Evolutionary conservation across 2,797 vertebrate genomes (phyloP), one percentile per base, ranked within the genome.

Genomic region (Zenarchopterus dispar): DNA sequence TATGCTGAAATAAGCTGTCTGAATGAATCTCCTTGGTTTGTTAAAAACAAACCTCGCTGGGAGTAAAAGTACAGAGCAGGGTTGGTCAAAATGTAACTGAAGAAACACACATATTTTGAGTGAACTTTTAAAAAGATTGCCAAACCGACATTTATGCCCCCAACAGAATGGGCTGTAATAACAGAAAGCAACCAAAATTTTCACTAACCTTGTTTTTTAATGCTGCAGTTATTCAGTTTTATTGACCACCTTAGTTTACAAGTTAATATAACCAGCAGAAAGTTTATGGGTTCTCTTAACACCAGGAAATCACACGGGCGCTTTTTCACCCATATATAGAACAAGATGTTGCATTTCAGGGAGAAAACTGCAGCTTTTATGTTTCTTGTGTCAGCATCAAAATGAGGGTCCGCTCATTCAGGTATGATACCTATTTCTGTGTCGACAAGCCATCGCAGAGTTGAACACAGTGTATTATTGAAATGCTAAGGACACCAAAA

Each of bases 321-420:
- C 13, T 54, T 56, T 18, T n/a, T 18, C 17, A 43, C 2, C 23
- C 33, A 24, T 8, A n/a, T 17, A 43, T 39, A 15, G 8, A 41
- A 15, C 19, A 18, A 23, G 8, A 5, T 55, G 50, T 36, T 21
- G 21, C 9, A 17, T 49, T 26, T 11, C n/a, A 8, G 26, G 6
- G 2, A n/a, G 5, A 18, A 56, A 54, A 4, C 26, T 28, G 13
- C 9, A 19, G 28, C n/a, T 17, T 26, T 46, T 21, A 16, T 22
- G 26, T 18, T 22, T 44, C 26, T 24, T 51, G 46, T 56, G 36
- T 50, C 3, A 24, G 24, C 53, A 45, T 41, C 49, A 62, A n/a
- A 45, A 36, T 54, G 31, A 17, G 41, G 8, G 6, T 39, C 16
- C 23, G 0, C 5, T 45, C 42, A 0, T 16, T 53, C 43, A 56